Evolutionary conservation across 2,888 invertebrate genomes (phyloP), one percentile per base, ranked within the genome.

Genomic region (Pocota personata): DNA sequence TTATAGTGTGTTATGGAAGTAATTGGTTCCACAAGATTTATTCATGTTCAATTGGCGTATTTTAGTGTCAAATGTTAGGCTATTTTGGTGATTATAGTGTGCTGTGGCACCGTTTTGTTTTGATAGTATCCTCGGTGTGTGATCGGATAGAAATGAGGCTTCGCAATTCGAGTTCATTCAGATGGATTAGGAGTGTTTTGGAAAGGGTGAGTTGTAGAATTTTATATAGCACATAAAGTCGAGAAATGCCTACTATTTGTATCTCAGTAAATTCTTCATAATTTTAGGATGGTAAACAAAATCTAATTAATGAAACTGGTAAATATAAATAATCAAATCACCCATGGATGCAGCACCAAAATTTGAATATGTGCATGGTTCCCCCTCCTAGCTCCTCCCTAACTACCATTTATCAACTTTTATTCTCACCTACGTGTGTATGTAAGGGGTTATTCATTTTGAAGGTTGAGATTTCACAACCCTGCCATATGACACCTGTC

Each of bases 31-130:
- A 37, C 40, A 12, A 48, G 62, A 35, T 67, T 75, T 35, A 60
- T 46, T 67, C 40, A 67, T 71, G 67, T 62, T 48, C 35, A 67
- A 19, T 62, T 60, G 71, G 72, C 32, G 40, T 60, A 32, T 37
- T 10, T 46, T 72, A 16, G 60, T 67, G 60, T 77, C 67, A 77
- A 88, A 89, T 89, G 89, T 87, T 89, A 86, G 84, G 79, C 57
- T 78, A 71, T 86, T 67, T 82, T 78, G 86, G 87, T 79, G 86
- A 87, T 76, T 88, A 67, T 43, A 87, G 89, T 71, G 88, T 88
- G 88, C 89, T 89, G 89, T 89, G 90, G 89, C 91, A 91, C 88
- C 90, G 89, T 88, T 82, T 92, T 88, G 88, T 89, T 58, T 30
- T 90, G 87, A 64, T 91, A 79, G 87, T 91, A 88, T 88, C 90